These are phyloP conservation scores for Ahaetulla prasina DNA, from an alignment of 2,113 vertebrate species.

Conservation along the genomic window DNA sequence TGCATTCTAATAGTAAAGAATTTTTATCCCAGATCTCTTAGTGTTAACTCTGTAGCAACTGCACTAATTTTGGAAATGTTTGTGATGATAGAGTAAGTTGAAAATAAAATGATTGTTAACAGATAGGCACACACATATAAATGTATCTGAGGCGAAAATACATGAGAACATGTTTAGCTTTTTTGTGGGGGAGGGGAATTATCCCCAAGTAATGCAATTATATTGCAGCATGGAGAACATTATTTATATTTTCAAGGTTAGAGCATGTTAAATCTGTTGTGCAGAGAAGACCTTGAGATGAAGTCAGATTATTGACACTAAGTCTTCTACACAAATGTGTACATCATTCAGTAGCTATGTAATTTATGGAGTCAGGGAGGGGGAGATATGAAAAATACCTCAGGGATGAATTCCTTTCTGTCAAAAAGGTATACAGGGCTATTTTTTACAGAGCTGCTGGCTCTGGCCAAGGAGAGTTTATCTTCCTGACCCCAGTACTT, in stretches of 20 bases:
- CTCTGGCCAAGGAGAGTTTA: not conserved
- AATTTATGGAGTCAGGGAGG: not conserved
- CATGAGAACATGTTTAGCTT: not conserved
- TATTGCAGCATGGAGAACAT: conserved; percentile 7
- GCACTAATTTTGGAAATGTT: not conserved
- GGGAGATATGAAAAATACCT: conserved; percentile 7
- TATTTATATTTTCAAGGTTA: conserved; percentile 28
- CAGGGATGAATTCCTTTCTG: conserved; percentile 21
- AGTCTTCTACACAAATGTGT: conserved; percentile 1
- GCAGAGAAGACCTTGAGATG: not conserved
- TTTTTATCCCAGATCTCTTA: not conserved
- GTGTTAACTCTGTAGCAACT: not conserved
- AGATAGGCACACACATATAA: not conserved
- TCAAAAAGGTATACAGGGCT: not conserved
- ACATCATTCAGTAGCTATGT: conserved; percentile 14
- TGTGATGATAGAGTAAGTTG: not conserved
- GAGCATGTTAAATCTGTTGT: conserved; percentile 10
- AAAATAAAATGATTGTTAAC: not conserved
- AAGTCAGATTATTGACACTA: conserved; percentile 14
- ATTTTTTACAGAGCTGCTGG: conserved; percentile 15
- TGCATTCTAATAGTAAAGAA: not conserved
- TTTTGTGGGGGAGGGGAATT: not conserved
- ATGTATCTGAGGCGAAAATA: not conserved
- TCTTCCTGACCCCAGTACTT: not conserved
- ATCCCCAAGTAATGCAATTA: conserved; percentile 22